Evolutionary conservation across 1,140 invertebrate genomes (phyloP), one percentile per base, ranked within the genome.

Genomic region (Charaxes varanes): DNA sequence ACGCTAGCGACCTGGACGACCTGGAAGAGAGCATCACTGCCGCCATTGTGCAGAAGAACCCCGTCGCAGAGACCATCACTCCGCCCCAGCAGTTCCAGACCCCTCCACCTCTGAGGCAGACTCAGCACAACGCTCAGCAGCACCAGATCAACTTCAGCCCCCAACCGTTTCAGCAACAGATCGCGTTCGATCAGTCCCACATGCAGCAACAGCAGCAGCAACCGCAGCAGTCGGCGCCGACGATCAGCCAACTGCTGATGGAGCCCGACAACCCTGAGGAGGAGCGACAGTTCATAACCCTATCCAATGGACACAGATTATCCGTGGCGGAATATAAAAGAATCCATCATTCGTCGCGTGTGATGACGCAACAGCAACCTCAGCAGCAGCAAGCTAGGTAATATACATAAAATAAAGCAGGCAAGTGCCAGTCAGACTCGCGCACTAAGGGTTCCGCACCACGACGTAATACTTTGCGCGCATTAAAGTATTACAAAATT

Each of bases 1-100:
- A 76, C 11, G 72, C 80, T 1, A 83, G 59, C 31, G 80, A 84
- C 35, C 72, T 82, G 67, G 84, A 82, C 50, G 80, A 85, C 53
- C 62, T 86, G 11, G 81, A 85, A 52, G 79, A 85, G 30, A 85
- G 81, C 50, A 86, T 85, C 45, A 78, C 78, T 2, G 84, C 82
- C 3, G 84, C 80, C 6, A 79, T 84, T 41, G 59, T 84, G 4
- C 68, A 72, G 6, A 84, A 82, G 46, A 68, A 77, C 34, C 65
- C 77, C 3, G 58, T 64, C 1, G 68, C 37, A 14, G 71, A 74
- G 1, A 68, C 49, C 17, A 34, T 62, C 6, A 64, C 36, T 24
- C 33, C 48, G 6, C 61, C 61, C 0, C 66, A 71, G 40, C 69
- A 69, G 21, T 72, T 65, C 33, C 67, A 72, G 21, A 47, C 68